Base-by-base conservation (phyloP, 2,888 invertebrate species). In the Petrolisthes manimaculis region DNA sequence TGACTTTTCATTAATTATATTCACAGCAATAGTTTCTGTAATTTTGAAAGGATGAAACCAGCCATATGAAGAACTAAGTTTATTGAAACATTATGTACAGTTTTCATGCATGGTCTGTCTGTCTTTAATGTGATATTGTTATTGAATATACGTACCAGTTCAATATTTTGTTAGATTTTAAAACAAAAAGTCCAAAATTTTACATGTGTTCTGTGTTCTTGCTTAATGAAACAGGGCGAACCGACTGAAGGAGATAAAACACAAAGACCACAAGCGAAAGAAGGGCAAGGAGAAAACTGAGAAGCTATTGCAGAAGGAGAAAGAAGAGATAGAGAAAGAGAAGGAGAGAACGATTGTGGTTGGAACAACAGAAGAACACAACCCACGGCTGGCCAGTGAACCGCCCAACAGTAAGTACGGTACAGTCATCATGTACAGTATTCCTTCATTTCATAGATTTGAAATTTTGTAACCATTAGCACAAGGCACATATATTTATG, bases 191-290 rank as follows among this genome's bases (percentile, higher is more conserved):
- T 37, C 37, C 37, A 37, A 37, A 37, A 37, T 37, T 37, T 37
- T 37, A 37, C 37, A 37, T 37, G 37, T 37, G 37, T 37, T 37
- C 37, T 37, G 37, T 37, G 37, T 37, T 37, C 37, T 37, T 37
- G 37, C 37, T 37, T 37, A 37, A 37, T 37, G 37, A 37, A 37
- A 37, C 51, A 89, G 86, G 37, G 86, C 82, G 53, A 89, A 89
- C 24, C 75, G 89, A 74, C 78, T 88, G 4, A 88, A 85, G 81
- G 90, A 90, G 18, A 54, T 80, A 3, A 90, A 90, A 61, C 88
- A 86, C 67, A 88, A 88, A 53, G 90, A 90, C 74, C 85, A 88
- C 75, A 90, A 88, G 78, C 78, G 88, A 9, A 90, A 88, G 86
- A 90, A 90, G 77, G 71, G 55, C 4, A 88, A 88, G n/a, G 90